phyloP scores from a whole-genome alignment of 1,140 invertebrate genomes.

The Augochlora pura region DNA sequence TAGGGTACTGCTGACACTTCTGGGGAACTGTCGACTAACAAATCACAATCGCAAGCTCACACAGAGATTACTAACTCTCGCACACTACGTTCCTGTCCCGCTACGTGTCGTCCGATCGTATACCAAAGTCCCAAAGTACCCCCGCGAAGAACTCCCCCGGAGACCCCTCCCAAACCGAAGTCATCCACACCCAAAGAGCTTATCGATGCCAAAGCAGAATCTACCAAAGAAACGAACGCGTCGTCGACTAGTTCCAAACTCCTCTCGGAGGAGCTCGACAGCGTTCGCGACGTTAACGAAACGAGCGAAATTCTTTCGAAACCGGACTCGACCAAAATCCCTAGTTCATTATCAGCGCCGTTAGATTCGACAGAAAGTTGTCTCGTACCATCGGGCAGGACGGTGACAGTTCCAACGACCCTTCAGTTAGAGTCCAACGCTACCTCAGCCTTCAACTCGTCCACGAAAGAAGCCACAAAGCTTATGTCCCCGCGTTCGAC shows the following conservation, averaged over 20 bases:
- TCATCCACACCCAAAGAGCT: constrained; percentile 27
- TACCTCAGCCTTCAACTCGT: constrained; percentile 25
- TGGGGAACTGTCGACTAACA: constrained; percentile 74
- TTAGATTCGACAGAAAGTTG: constrained; percentile 8
- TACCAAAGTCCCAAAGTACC: constrained; percentile 75
- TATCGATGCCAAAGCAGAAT: constrained; percentile 40
- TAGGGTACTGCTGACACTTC: constrained; percentile 78
- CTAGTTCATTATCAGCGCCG: background rate
- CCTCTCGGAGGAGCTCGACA: constrained; percentile 17
- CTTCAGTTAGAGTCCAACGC: constrained; percentile 36
- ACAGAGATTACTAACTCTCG: constrained; percentile 72
- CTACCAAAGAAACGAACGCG: constrained; percentile 39
- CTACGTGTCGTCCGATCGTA: constrained; percentile 67
- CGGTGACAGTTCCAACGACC: constrained; percentile 19
- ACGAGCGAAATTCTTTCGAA: constrained; percentile 35
- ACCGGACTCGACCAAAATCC: constrained; percentile 28
- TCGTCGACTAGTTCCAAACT: constrained; percentile 14
- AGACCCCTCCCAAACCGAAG: constrained; percentile 56
- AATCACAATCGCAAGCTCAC: constrained; percentile 66
- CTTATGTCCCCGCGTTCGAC: constrained; percentile 27
- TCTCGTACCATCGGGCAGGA: background rate
- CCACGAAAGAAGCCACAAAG: constrained; percentile 24
- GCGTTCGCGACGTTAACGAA: constrained; percentile 12
- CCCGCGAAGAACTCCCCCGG: constrained; percentile 68
- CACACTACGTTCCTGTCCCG: constrained; percentile 47